Conservation (phyloP, 2,113 vertebrate species). For the Gyps fulvus region DNA sequence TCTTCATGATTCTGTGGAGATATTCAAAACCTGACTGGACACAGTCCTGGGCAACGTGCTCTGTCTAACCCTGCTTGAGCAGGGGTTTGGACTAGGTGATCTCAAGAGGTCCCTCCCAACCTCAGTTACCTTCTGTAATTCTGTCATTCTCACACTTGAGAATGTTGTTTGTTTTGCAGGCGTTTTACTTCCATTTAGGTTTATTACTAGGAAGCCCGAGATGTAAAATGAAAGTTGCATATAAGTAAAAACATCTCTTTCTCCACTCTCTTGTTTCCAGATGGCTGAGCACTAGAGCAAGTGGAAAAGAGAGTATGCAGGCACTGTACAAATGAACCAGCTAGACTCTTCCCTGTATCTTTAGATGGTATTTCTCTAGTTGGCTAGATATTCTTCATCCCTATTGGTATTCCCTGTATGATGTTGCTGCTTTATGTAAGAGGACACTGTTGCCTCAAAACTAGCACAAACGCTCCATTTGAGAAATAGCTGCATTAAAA, state of each 20-base stretch:
- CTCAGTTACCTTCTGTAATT: background rate
- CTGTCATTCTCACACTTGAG: background rate
- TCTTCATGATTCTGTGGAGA: background rate
- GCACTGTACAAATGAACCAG: background rate
- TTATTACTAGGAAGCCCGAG: background rate
- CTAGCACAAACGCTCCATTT: background rate
- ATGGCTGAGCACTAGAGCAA: background rate
- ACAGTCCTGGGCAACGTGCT: background rate
- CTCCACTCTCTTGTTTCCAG: background rate
- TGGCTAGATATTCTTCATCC: background rate
- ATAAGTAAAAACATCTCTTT: background rate
- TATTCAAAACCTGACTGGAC: background rate
- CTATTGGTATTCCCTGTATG: background rate
- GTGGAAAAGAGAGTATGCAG: background rate
- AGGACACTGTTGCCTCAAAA: background rate
- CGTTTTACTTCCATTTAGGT: background rate
- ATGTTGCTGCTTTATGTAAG: background rate
- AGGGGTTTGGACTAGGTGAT: rapidly evolving
- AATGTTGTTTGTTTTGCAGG: background rate
- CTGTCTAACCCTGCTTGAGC: background rate
- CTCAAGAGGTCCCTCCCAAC: background rate
- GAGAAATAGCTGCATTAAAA: background rate
- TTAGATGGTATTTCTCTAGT: background rate
- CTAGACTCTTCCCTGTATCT: background rate
- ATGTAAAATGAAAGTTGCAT: background rate